Conservation (phyloP, 1,140 invertebrate species). For the Drosophila insularis region DNA sequence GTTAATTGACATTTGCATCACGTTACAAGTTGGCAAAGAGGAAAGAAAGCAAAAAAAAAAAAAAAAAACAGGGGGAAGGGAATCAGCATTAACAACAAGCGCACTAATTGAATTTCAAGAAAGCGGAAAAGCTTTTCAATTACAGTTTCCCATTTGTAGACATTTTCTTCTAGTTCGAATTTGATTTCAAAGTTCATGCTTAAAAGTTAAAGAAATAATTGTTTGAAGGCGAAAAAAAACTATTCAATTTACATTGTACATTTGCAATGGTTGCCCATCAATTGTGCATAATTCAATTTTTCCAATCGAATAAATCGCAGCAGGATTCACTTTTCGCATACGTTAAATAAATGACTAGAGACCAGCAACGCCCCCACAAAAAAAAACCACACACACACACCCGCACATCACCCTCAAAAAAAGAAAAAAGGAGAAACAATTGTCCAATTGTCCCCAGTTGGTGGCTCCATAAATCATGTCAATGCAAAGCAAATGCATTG, state of each 20-base stretch:
- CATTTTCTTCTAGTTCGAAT: background rate
- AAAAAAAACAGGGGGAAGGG: background rate
- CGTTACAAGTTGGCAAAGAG: constrained; percentile 3
- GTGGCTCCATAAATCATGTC: constrained; percentile 52
- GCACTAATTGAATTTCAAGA: constrained; percentile 50
- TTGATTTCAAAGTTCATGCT: background rate
- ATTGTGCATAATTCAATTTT: constrained; percentile 79
- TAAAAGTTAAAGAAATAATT: constrained; percentile 13
- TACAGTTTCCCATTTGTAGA: background rate
- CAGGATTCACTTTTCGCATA: constrained; percentile 58
- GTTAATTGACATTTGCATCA: constrained; percentile 42
- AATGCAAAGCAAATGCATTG: constrained; percentile 37
- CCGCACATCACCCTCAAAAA: background rate
- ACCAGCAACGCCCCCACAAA: constrained; percentile 21
- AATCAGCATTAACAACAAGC: constrained; percentile 35
- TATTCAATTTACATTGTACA: constrained; percentile 61
- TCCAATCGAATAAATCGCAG: constrained; percentile 67
- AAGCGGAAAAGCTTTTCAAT: constrained; percentile 30
- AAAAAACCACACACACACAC: background rate
- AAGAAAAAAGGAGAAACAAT: background rate
- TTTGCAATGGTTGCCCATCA: constrained; percentile 48
- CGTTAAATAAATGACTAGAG: constrained; percentile 69
- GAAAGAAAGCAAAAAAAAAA: constrained; percentile 9
- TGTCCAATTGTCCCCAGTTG: constrained; percentile 30
- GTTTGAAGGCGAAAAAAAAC: background rate